phyloP scores from a whole-genome alignment of 2,888 invertebrate genomes.

The Drosophila stalkeri region DNA sequence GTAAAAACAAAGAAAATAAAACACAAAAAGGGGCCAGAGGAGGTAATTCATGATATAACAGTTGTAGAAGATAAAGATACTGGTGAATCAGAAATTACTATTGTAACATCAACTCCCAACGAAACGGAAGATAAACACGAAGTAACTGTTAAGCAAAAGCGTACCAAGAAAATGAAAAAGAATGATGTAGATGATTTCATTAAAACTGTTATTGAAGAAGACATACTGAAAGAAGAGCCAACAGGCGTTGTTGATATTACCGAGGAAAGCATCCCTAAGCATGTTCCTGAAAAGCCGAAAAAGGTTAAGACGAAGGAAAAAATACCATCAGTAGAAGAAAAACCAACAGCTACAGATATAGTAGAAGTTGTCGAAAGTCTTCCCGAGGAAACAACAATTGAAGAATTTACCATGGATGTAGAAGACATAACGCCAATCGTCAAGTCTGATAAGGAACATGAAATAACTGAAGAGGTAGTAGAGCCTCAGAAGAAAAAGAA shows the following conservation, averaged over 20 bases:
- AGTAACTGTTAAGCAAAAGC: slow-evolving; percentile 65
- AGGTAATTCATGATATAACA: slow-evolving; percentile 85
- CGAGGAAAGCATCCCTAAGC: slow-evolving; percentile 69
- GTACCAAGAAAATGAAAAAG: slow-evolving; percentile 72
- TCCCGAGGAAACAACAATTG: slow-evolving; percentile 28
- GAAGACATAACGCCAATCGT: slow-evolving; percentile 67
- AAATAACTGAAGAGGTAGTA: slow-evolving; percentile 33
- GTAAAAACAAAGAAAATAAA: slow-evolving; percentile 82
- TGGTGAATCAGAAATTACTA: slow-evolving; percentile 83
- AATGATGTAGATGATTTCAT: slow-evolving; percentile 79
- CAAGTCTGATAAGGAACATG: slow-evolving; percentile 41
- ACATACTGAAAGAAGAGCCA: slow-evolving; percentile 74
- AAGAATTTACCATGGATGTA: slow-evolving; percentile 38
- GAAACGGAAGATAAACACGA: slow-evolving; percentile 44
- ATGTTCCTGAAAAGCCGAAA: slow-evolving; percentile 64
- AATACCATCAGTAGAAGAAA: slow-evolving; percentile 39
- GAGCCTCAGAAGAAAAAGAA: slow-evolving; percentile 56
- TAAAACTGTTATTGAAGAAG: slow-evolving; percentile 75
- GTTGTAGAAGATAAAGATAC: slow-evolving; percentile 85
- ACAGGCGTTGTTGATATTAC: slow-evolving; percentile 68
- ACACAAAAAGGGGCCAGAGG: slow-evolving; percentile 84
- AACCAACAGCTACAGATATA: slow-evolving; percentile 29
- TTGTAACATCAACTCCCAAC: slow-evolving; percentile 63
- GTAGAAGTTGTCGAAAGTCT: slow-evolving; percentile 69
- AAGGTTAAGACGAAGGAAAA: slow-evolving; percentile 65